phyloP scores from a whole-genome alignment of 2,888 invertebrate species.

The Lasioglossum figueresi region DNA sequence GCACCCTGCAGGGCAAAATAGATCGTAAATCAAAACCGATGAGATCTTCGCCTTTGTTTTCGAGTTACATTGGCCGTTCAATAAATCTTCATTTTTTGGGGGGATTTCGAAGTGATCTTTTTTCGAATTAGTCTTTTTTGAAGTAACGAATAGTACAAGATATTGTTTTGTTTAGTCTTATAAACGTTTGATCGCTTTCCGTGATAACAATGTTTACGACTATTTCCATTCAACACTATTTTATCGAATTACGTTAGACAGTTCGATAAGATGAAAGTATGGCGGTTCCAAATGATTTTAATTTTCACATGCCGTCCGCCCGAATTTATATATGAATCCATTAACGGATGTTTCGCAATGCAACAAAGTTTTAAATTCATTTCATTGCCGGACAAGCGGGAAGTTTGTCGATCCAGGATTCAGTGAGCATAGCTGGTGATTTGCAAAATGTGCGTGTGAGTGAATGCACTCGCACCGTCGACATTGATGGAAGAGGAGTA shows the following conservation, averaged over 20 bases:
- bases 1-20: background rate
- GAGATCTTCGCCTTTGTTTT: background rate
- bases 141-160: too few relatives aligned
- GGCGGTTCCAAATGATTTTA: background rate
- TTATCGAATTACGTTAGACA: background rate
- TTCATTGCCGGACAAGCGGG: conserved; percentile 44
- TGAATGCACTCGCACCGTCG: conserved; percentile 44
- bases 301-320: background rate
- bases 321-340: background rate
- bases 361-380: conserved; percentile 48
- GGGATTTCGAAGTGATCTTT: background rate
- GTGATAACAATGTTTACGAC: too few relatives aligned
- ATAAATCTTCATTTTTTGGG: background rate
- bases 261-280: background rate
- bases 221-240: background rate
- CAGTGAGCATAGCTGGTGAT: conserved; percentile 46
- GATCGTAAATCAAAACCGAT: background rate
- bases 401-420: conserved; percentile 52
- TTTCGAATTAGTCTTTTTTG: too few relatives aligned
- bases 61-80: background rate
- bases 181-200: too few relatives aligned
- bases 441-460: conserved; percentile 47
- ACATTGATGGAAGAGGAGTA: conserved; percentile 20
- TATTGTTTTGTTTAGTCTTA: too few relatives aligned
- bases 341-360: background rate